A percentile compares a stretch with the other conserved stretches of the same genome.
phyloP scores from a whole-genome alignment of 1,140 invertebrate species.

The Aphis craccivora region DNA sequence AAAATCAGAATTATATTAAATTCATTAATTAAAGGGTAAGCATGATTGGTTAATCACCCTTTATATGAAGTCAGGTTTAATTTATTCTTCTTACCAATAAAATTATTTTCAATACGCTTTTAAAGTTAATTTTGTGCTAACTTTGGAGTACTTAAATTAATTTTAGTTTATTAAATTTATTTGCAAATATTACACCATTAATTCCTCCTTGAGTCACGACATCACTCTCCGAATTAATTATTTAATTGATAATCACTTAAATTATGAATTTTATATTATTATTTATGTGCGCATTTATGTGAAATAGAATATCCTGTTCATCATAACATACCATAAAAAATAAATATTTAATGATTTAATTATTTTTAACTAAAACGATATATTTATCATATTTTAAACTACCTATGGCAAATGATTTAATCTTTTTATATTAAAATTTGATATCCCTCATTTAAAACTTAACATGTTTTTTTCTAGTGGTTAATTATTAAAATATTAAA shows the following conservation, averaged over 20 bases:
- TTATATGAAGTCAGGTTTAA: neutral
- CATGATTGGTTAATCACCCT: too few relatives aligned
- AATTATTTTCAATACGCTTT: neutral
- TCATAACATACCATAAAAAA: neutral
- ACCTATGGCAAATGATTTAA: neutral
- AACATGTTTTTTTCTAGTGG: neutral
- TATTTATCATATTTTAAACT: neutral
- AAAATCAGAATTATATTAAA: too few relatives aligned
- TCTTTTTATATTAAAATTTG: neutral
- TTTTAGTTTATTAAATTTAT: neutral
- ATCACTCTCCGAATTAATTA: neutral
- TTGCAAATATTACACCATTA: neutral
- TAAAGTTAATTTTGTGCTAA: neutral
- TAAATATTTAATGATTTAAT: neutral
- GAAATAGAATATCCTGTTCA: neutral
- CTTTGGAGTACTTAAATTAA: neutral
- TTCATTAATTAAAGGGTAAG: too few relatives aligned
- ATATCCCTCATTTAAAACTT: neutral
- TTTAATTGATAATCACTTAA: neutral
- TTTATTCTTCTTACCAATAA: neutral
- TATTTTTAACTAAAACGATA: neutral
- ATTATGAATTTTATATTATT: neutral
- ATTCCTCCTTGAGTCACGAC: conserved; percentile 7
- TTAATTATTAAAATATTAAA: neutral
- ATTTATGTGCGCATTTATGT: neutral